Evolutionary conservation across 2,113 vertebrate species (phyloP).

Genomic region (Redunca redunca): DNA sequence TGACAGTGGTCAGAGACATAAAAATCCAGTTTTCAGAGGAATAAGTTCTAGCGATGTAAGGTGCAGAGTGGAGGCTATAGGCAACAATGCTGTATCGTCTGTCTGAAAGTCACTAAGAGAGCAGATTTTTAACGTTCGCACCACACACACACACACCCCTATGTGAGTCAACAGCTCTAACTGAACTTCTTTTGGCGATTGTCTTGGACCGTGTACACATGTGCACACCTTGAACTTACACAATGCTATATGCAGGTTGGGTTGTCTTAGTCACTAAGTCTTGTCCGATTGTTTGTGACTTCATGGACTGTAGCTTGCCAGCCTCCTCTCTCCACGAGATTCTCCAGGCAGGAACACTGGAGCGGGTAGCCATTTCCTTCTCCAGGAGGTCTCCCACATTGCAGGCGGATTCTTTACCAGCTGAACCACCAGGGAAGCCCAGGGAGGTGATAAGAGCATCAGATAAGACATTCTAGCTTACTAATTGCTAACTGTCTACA

Average conservation of each 20-base stretch:
- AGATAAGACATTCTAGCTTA: not conserved
- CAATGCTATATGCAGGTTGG: rapidly evolving
- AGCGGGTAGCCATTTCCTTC: not conserved
- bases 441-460: not conserved
- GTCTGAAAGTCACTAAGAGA: not conserved
- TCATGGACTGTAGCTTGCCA: not conserved
- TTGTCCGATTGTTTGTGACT: rapidly evolving
- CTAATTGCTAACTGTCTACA: not conserved
- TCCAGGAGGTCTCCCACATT: not conserved
- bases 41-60: no score
- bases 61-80: not conserved
- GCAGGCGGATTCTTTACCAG: not conserved
- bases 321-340: not conserved
- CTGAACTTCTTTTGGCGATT: no score
- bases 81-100: rapidly evolving
- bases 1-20: rapidly evolving
- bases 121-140: not conserved
- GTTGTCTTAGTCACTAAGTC: not conserved
- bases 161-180: not conserved
- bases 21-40: no score
- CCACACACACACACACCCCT: not conserved
- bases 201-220: rapidly evolving
- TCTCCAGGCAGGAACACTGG: not conserved
- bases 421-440: not conserved
- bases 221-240: not conserved